These are phyloP conservation scores for Phengaris arion DNA, from an alignment of 2,888 invertebrate species.

Conservation along the genomic window DNA sequence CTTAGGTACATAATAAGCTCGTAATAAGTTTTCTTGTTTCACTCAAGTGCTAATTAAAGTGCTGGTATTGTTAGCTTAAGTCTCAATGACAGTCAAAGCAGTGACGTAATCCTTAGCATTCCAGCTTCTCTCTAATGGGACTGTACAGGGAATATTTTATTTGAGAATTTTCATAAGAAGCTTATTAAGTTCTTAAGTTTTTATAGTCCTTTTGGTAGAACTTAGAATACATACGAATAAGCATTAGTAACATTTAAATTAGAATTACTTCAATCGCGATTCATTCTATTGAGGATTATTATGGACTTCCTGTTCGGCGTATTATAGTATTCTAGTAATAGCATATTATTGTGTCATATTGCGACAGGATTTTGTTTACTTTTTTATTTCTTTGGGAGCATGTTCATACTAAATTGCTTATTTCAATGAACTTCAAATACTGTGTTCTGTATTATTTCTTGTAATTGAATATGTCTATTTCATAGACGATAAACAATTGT, in stretches of 20 bases:
- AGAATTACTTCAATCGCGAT: neutral
- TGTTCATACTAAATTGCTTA: no score
- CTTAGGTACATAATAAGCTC: slow-evolving; percentile 18
- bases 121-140: neutral
- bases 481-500: neutral
- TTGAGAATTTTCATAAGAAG: slow-evolving; percentile 36
- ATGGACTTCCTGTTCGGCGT: no score
- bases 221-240: neutral
- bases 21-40: slow-evolving; percentile 19
- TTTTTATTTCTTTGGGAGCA: no score
- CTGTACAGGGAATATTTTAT: slow-evolving; percentile 29
- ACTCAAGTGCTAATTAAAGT: slow-evolving; percentile 20
- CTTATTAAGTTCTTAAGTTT: slow-evolving; percentile 39
- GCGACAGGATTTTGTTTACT: neutral
- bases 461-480: neutral
- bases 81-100: slow-evolving; percentile 18
- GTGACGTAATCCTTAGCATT: neutral
- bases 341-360: neutral
- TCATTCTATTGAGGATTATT: neutral
- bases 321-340: no score
- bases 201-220: neutral
- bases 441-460: neutral
- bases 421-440: no score
- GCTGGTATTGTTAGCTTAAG: slow-evolving; percentile 12
- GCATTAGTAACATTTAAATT: no score